Evolutionary conservation across 1,140 invertebrate genomes (phyloP), one percentile per base, ranked within the genome.

Genomic region (Magallana angulata): DNA sequence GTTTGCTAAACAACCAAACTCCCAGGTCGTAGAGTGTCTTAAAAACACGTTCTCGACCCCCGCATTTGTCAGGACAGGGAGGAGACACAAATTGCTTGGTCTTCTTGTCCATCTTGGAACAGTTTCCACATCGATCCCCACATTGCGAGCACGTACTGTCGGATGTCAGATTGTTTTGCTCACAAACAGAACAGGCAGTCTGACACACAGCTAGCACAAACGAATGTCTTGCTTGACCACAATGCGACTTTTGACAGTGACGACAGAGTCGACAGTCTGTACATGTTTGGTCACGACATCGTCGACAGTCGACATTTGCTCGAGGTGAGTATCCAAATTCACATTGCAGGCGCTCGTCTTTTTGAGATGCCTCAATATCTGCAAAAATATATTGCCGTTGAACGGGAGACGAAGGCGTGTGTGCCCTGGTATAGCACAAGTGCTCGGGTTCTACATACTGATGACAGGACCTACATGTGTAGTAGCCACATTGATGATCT

Each of bases 1-100:
- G 0, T 56, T 57, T 36, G 30, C n/a, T 36, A 59, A 90, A 90
- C n/a, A 90, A 8, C 89, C 89, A 90, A 14, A 18, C 7, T 16
- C 84, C 57, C 57, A 90, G 84, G 36, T 87, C 30, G 16, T 30
- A 57, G 9, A 58, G 36, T 7, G 62, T 36, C 11, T 68, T n/a
- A 71, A 89, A 89, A 16, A 89, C n/a, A 8, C 59, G 5, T 83
- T 87, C 86, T 68, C 85, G 59, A 18, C 16, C n/a, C 7, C 84
- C 87, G 16, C 87, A 88, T 3, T 57, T 88, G 14, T 81, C 87
- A 36, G 14, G 14, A 85, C 87, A 88, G 9, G 87, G 84, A 6
- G 58, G 60, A 11, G 30, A 11, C 24, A 11, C 48, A 76, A 58
- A 87, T n/a, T 16, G n/a, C 68, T 62, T 84, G 14, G 30, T 58